These are phyloP conservation scores for Apostichopus japonicus DNA, from an alignment of 35 echinoderm and acorn worm species.

Conservation along the genomic window DNA sequence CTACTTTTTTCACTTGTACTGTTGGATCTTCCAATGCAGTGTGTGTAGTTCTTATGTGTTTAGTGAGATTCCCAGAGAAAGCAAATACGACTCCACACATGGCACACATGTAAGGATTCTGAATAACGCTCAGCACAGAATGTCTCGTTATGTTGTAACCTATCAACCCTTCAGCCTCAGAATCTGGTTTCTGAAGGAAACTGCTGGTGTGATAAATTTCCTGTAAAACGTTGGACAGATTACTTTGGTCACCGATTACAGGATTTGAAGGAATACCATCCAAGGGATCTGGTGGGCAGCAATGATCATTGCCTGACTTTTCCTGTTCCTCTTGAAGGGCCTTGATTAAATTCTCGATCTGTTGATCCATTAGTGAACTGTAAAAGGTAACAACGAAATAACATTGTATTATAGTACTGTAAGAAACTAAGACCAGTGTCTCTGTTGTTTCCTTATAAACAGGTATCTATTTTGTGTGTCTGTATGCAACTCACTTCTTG, in stretches of 20 bases:
- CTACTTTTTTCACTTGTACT: not conserved
- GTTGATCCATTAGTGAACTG: constrained; percentile 3
- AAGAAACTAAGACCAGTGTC: too few relatives aligned
- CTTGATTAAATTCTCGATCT: not conserved
- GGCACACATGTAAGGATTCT: constrained; percentile 56
- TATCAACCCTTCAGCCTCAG: not conserved
- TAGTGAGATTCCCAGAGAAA: constrained; percentile 24
- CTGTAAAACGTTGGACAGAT: not conserved
- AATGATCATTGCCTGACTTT: not conserved
- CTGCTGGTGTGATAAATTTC: constrained; percentile 19
- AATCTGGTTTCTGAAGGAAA: constrained; percentile 16
- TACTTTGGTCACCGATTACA: not conserved
- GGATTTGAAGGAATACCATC: not conserved
- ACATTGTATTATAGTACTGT: too few relatives aligned
- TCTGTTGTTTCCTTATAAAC: too few relatives aligned
- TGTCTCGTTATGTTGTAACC: constrained; percentile 31
- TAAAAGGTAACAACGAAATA: not conserved
- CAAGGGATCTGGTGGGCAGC: not conserved
- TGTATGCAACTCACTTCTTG: too few relatives aligned
- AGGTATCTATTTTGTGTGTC: too few relatives aligned
- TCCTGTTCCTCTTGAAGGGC: not conserved
- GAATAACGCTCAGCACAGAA: not conserved
- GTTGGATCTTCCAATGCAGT: not conserved
- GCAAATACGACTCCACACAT: constrained; percentile 32
- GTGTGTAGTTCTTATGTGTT: not conserved